Conservation (phyloP, 2,888 invertebrate species). For the Mythimna vitellina region DNA sequence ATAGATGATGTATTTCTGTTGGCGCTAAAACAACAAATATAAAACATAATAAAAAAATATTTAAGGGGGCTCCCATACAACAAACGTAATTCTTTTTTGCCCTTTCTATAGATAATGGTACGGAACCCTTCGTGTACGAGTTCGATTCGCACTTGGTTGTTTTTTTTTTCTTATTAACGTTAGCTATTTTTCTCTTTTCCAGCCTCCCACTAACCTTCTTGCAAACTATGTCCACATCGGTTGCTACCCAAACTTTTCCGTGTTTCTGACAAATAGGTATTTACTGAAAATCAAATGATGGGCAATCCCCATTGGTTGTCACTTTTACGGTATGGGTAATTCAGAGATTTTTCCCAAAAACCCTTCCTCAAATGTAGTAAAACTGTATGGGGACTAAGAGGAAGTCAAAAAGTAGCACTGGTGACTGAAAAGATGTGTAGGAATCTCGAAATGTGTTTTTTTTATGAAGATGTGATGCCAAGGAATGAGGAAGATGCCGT, state of each 20-base stretch:
- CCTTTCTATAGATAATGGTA: too few relatives aligned
- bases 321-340: background rate
- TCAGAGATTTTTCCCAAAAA: conserved; percentile 7
- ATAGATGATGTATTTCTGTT: too few relatives aligned
- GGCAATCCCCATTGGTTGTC: background rate
- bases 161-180: too few relatives aligned
- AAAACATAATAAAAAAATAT: too few relatives aligned
- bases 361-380: conserved; percentile 10
- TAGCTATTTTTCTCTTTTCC: background rate
- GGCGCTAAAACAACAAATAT: too few relatives aligned
- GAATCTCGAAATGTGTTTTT: too few relatives aligned
- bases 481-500: background rate
- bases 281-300: background rate
- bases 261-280: background rate
- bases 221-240: background rate
- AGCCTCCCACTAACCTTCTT: background rate
- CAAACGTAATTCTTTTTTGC: too few relatives aligned
- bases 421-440: background rate
- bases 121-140: too few relatives aligned
- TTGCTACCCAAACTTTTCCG: conserved; percentile 1
- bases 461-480: background rate
- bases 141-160: too few relatives aligned
- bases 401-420: background rate
- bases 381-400: background rate
- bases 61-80: too few relatives aligned